Evolutionary conservation across 2,797 vertebrate genomes (phyloP), one percentile per base, ranked within the genome.

Genomic region (Microchirus variegatus): DNA sequence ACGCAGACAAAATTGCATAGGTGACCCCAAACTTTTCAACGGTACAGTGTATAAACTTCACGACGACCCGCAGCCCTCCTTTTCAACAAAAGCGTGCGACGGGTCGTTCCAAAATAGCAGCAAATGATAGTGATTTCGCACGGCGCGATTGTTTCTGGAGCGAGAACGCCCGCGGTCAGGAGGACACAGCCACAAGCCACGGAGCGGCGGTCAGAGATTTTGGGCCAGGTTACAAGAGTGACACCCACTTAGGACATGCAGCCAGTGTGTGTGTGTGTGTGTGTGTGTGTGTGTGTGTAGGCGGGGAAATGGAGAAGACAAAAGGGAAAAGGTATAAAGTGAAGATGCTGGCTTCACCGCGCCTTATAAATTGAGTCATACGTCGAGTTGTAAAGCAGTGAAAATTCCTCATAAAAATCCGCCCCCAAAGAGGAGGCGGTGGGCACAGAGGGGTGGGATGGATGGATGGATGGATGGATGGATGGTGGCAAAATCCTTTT

Each of bases 201-300:
- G 5, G 22, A 22, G 22, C 22, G 5, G 83, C 54, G 82, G 87
- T 83, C 75, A 66, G 83, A 81, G n/a, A n/a, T n/a, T 88, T 73
- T 91, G 73, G 75, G 87, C 75, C 53, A 53, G 75, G 75, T 88
- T 88, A 90, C 87, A 90, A 92, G 87, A 90, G 87, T 87, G 89
- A 92, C 90, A 93, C 89, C 90, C 88, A 90, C 90, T 87, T 87
- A 78, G 70, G 75, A 84, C 77, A 83, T 82, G 83, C 70, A 84
- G 75, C 66, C 70, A 71, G 62, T 79, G 72, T 81, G 56, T 73
- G 62, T 59, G 63, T 48, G 57, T 55, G 55, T 60, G 74, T 63
- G 59, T 51, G 68, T 73, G 62, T 61, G 59, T 51, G 68, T 8
- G 31, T 31, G 31, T 57, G 72, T 65, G 64, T 44, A 59, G 71